phyloP scores from a whole-genome alignment of 2,888 invertebrate genomes.

The Amphipoea oculea region DNA sequence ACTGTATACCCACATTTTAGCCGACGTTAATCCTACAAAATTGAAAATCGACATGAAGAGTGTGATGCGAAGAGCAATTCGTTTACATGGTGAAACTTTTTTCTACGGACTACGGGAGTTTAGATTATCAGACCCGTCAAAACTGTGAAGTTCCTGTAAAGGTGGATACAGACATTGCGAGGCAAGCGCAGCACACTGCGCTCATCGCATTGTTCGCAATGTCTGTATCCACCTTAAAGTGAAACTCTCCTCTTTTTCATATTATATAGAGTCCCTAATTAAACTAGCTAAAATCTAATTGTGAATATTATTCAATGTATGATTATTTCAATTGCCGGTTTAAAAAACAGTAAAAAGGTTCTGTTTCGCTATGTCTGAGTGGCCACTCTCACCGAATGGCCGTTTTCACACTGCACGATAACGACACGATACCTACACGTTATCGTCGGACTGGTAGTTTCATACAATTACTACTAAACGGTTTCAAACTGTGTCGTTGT shows the following conservation, averaged over 20 bases:
- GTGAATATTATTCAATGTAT: neutral
- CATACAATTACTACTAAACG: no score
- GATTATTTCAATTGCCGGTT: neutral
- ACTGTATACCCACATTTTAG: constrained; percentile 94
- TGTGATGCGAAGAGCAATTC: constrained; percentile 30
- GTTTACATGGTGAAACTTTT: constrained; percentile 17
- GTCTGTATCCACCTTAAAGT: no score
- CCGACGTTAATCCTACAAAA: constrained; percentile 89
- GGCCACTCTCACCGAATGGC: neutral
- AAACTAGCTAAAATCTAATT: constrained; percentile 15
- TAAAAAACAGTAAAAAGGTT: neutral
- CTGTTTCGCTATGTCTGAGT: neutral
- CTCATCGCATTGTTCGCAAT: no score
- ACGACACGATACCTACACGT: neutral
- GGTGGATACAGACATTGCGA: no score
- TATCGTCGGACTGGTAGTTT: neutral
- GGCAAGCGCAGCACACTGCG: no score
- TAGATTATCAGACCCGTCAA: neutral
- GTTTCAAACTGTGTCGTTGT: no score
- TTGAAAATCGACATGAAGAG: constrained; percentile 42
- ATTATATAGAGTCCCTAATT: neutral
- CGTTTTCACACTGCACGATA: neutral
- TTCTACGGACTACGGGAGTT: constrained; percentile 4
- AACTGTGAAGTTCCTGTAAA: neutral
- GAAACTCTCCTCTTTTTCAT: neutral